Evolutionary conservation across 1,140 invertebrate species (phyloP), one percentile per base, ranked within the genome.

Genomic region (Oryzaephilus surinamensis): DNA sequence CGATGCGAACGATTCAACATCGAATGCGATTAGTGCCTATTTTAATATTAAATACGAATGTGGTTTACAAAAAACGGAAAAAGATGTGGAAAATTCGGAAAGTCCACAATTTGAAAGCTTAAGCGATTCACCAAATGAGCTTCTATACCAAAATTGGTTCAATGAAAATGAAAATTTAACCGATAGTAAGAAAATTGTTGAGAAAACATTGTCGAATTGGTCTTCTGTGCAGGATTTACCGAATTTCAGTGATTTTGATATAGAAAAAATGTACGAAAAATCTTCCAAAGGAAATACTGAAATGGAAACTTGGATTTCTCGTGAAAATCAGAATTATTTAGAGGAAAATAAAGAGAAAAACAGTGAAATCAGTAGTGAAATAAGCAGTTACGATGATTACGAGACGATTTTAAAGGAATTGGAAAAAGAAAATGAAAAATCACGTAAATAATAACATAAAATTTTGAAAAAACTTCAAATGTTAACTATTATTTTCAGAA

Each of bases 371-470:
- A 10, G 20, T 10, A 6, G 6, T 1, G 20, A 21, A 21, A 21
- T 21, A 6, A 24, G 23, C 8, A 41, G 41, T 43, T 50, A 51
- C 20, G 56, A 59, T 28, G 58, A 60, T 40, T 50, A 58, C 27
- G 55, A 49, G 6, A 46, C 51, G 1, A 56, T 60, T 34, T 30
- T 60, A 4, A 43, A 60, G 48, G 50, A 40, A 13, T 36, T 60
- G 14, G 56, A 60, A 50, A 46, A 49, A 20, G 54, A 54, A 40
- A 53, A 59, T 41, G 56, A 51, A 43, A 55, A 51, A 40, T 58
- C 58, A 12, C 54, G 58, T 60, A 44, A 54, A 13, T 31, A 35
- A 29, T 48, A 38, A 41, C 33, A 24, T 27, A 5, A 10, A 24
- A 26, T 7, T 8, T 6, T 8, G 11, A 18, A 17, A 23, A 10